phyloP scores from a whole-genome alignment of 2,888 invertebrate species.

The Venustoraphidia nigricollis region DNA sequence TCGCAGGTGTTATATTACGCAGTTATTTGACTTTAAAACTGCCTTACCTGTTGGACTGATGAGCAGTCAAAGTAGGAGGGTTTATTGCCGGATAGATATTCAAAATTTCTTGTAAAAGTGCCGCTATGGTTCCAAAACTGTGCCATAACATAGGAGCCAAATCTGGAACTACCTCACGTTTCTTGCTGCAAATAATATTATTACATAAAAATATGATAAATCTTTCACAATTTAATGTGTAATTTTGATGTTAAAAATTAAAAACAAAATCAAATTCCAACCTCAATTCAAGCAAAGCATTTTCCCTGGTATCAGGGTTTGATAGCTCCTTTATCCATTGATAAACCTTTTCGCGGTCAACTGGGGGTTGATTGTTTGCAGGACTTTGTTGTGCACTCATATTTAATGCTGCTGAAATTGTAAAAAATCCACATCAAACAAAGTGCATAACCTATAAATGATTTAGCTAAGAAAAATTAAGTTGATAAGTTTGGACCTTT shows the following conservation, averaged over 20 bases:
- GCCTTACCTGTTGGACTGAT: conserved; percentile 71
- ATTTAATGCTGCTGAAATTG: conserved; percentile 14
- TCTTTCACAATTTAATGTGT: neutral
- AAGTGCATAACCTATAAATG: too few relatives aligned
- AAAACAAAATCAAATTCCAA: conserved; percentile 17
- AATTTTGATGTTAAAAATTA: neutral
- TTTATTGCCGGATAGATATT: conserved; percentile 98
- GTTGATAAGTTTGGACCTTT: too few relatives aligned
- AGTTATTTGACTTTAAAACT: neutral
- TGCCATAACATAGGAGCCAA: conserved; percentile 98
- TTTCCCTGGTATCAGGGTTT: conserved; percentile 88
- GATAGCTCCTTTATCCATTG: conserved; percentile 86
- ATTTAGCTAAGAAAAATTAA: too few relatives aligned
- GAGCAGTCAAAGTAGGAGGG: conserved; percentile 92
- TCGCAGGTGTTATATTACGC: neutral
- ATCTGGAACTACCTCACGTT: conserved; percentile 83
- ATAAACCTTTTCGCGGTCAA: conserved; percentile 81
- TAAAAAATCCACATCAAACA: neutral
- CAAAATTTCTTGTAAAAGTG: conserved; percentile 91
- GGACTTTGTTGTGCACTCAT: conserved; percentile 71
- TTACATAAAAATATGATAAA: neutral
- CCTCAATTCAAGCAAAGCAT: conserved; percentile 91
- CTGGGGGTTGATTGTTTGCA: conserved; percentile 49
- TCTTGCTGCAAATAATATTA: conserved; percentile 41
- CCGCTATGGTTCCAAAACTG: conserved; percentile 93